phyloP scores from a whole-genome alignment of 2,113 vertebrate species.

The Varanus komodoensis region DNA sequence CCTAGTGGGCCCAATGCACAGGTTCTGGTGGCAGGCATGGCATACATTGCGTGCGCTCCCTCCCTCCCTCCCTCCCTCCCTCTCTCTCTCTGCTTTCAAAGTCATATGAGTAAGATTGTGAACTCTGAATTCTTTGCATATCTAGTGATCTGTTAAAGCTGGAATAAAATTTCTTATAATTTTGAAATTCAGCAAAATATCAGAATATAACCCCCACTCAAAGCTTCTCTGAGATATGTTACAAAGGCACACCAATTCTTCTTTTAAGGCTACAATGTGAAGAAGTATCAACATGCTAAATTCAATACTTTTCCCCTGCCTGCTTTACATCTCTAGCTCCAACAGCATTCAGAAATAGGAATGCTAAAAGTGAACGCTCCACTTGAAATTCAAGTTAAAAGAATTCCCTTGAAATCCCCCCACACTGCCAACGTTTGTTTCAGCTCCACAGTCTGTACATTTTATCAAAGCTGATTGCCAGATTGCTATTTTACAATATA shows the following conservation, averaged over 20 bases:
- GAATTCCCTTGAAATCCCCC: neutral
- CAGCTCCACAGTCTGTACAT: neutral
- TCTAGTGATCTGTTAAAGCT: neutral
- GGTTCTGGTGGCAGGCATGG: neutral
- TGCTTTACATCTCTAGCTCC: neutral
- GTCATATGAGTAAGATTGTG: neutral
- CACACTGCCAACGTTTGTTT: slow-evolving; percentile 3
- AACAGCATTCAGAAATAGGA: neutral
- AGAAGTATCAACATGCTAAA: neutral
- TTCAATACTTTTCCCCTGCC: neutral
- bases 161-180: neutral
- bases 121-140: neutral
- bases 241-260: neutral
- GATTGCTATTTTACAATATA: slow-evolving; percentile 25
- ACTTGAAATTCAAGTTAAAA: neutral
- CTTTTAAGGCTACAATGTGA: neutral
- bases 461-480: slow-evolving; percentile 16
- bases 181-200: neutral
- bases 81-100: neutral
- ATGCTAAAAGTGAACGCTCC: neutral
- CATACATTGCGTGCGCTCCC: no score
- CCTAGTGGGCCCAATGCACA: neutral
- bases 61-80: no score
- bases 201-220: neutral
- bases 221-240: neutral